Base-by-base conservation (phyloP, 2,113 vertebrate genomes). In the Sturnira hondurensis region DNA sequence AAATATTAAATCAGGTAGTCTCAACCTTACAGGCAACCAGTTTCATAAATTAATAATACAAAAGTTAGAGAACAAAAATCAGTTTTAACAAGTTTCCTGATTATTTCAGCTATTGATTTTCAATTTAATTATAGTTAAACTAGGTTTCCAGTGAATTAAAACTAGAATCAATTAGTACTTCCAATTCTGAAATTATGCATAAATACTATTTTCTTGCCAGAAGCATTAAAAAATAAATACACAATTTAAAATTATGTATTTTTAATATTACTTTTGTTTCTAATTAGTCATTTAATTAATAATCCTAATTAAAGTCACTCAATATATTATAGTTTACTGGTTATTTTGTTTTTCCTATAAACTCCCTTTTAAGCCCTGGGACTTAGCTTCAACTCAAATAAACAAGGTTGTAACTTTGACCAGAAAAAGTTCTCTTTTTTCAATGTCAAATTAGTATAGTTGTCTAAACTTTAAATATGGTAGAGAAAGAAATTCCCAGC, bases 71-170 rank as follows among this genome's bases (percentile, higher is more conserved):
- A 85, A 89, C 78, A 87, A 83, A 95, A 95, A 91, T 78, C 7
- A 83, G 38, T 67, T 91, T 67, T 94, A 89, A 50, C n/a, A 93
- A 24, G 54, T 94, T 97, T 94, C 78, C 11, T 94, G 15, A 63
- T 91, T 70, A 96, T 97, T 94, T 97, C 92, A 93, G 0, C 11
- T 96, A 90, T 88, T 89, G 81, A 93, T 78, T 97, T 96, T 97
- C 76, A 71, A 81, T 97, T 98, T 98, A 91, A 95, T 95, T 98
- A 95, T 91, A 96, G 33, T 80, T 91, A 94, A 98, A 97, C 96
- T 96, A 67, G 91, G 98, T 97, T 91, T 54, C 89, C 47, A 89
- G 84, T 96, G 97, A 98, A 98, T 97, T 97, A 98, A 98, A 97
- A 65, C 38, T 94, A 93, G 96, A 36, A 85, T 68, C 54, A 98